Base-by-base conservation (phyloP, 2,888 invertebrate species). In the Drosophila ezoana region DNA sequence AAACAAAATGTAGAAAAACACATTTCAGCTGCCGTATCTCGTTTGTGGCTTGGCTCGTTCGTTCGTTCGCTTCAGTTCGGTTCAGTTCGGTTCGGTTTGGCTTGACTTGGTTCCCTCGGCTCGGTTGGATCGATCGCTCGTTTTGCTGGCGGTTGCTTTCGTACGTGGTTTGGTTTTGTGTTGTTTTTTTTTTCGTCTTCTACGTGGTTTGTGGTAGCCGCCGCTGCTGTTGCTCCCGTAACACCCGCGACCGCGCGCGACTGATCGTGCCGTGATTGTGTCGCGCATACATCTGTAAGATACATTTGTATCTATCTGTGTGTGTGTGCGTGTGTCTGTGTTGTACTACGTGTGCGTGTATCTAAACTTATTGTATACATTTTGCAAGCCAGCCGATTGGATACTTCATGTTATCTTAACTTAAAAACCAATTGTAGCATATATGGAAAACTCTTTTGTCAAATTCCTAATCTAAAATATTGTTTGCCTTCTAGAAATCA, bases 1-100 rank as follows among this genome's bases (percentile, higher is more conserved):
- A 90, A 90, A 91, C 90, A 90, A 89, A 90, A 91, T 91, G 91
- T 90, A 90, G 90, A 91, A 90, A 91, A 90, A 90, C 90, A 91
- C 91, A 90, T 89, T 90, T 89, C 87, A 90, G 91, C 90, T 90
- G 90, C 91, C 85, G 90, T 90, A 81, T 84, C 80, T 84, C 79
- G 79, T 79, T 69, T 67, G 65, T 47, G 51, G 59, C 48, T 53
- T 61, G 33, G 33, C 56, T 64, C 59, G 71, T 68, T 78, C 81
- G 70, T 52, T 51, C 40, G 52, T 9, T 38, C 38, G 51, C 0
- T 8, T n/a, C 4, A 3, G 9, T 16, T 52, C 18, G 52, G 4
- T 3, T 28, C 52, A 28, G 60, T 49, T 68, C 35, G 53, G 59
- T 54, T 63, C 68, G 56, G 54, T 62, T 58, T 69, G 32, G 43